These are phyloP conservation scores for Platynereis dumerilii DNA, from an alignment of 2,888 invertebrate species.

Conservation along the genomic window DNA sequence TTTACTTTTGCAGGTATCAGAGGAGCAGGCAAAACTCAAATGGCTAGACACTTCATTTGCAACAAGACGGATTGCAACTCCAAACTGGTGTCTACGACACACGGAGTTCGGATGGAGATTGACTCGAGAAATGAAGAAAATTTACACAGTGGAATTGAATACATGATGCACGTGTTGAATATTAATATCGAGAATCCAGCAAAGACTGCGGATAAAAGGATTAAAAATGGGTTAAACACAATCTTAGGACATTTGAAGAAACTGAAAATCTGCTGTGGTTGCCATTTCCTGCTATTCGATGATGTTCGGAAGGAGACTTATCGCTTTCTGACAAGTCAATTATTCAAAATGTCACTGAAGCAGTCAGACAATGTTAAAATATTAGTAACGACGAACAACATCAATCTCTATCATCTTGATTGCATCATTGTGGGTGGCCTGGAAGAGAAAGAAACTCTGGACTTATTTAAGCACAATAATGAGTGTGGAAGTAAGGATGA, in stretches of 20 bases:
- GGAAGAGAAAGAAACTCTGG: not conserved
- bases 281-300: not conserved
- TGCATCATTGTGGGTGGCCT: not conserved
- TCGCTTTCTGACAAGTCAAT: not conserved
- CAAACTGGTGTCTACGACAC: not conserved
- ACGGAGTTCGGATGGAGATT: not conserved
- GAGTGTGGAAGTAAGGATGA: not conserved
- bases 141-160: not conserved
- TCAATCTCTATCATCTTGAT: not conserved
- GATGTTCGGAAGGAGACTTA: not conserved
- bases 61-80: not conserved
- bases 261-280: not conserved
- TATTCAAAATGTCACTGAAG: not conserved
- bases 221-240: not conserved
- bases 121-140: not conserved
- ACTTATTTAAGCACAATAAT: not conserved
- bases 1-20: conserved; percentile 2
- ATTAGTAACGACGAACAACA: not conserved
- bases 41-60: not conserved
- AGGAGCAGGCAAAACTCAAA: conserved; percentile 1
- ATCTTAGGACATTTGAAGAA: not conserved
- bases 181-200: not conserved
- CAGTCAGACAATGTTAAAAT: not conserved
- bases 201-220: not conserved
- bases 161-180: not conserved